phyloP scores from a whole-genome alignment of 2,888 invertebrate genomes.

The Drosophila peninsularis region DNA sequence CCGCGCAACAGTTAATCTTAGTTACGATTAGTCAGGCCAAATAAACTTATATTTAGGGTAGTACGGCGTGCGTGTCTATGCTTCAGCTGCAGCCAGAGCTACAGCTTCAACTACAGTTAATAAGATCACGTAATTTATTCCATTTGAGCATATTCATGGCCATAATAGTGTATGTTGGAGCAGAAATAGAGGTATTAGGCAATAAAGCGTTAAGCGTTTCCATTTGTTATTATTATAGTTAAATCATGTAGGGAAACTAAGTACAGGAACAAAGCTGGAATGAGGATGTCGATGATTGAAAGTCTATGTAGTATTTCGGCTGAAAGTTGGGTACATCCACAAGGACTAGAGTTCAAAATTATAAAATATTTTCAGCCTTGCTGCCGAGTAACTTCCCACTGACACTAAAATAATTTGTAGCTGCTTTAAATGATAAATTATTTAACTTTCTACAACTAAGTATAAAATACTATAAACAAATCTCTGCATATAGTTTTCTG shows the following conservation, averaged over 20 bases:
- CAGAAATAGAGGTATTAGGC: constrained; percentile 1
- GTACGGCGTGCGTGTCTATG: constrained; percentile 15
- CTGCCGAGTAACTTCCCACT: background rate
- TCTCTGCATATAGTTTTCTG: constrained; percentile 15
- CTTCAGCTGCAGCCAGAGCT: constrained; percentile 4
- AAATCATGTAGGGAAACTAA: background rate
- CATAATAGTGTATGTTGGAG: constrained; percentile 6
- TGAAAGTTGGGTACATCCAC: no score
- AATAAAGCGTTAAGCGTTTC: constrained; percentile 9
- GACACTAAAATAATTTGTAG: constrained; percentile 21
- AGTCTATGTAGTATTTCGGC: no score
- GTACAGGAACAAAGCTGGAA: no score
- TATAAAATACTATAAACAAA: constrained; percentile 20
- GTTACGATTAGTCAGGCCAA: constrained; percentile 73
- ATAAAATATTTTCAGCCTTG: background rate
- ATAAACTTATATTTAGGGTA: constrained; percentile 67
- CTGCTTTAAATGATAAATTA: constrained; percentile 28
- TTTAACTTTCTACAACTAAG: constrained; percentile 36
- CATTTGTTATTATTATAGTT: constrained; percentile 28
- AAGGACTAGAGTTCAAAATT: background rate
- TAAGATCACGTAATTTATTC: constrained; percentile 79
- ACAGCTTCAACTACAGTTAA: constrained; percentile 49
- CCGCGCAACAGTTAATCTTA: constrained; percentile 78
- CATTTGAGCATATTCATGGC: constrained; percentile 42
- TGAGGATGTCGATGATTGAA: no score